These are phyloP conservation scores for Staurois parvus DNA, from an alignment of 2,797 vertebrate genomes.

Conservation along the genomic window DNA sequence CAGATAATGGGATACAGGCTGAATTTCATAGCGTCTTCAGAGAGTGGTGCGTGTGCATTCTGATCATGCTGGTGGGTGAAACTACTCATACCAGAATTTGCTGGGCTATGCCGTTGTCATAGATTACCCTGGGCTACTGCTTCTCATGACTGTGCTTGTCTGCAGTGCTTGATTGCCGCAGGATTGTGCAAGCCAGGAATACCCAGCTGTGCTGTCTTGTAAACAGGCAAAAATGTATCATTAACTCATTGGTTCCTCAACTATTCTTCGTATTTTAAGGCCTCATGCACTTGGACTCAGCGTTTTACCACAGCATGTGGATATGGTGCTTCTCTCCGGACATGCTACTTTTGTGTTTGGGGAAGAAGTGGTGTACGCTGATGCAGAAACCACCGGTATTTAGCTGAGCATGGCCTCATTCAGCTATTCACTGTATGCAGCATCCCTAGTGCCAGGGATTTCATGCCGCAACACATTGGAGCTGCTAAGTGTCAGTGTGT, in stretches of 20 bases:
- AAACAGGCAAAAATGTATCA: slow-evolving; percentile 9
- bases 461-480: too few species aligned
- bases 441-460: too few species aligned
- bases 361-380: too few species aligned
- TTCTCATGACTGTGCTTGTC: slow-evolving; percentile 26
- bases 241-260: neutral
- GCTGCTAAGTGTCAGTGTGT: too few species aligned
- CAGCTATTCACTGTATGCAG: too few species aligned
- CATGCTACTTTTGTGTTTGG: too few species aligned
- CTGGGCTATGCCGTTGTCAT: neutral
- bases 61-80: neutral
- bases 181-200: slow-evolving; percentile 11
- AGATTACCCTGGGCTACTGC: neutral
- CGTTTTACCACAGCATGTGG: too few species aligned
- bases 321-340: too few species aligned
- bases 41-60: neutral
- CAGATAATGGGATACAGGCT: neutral
- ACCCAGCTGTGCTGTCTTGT: slow-evolving; percentile 9
- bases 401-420: too few species aligned
- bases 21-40: neutral
- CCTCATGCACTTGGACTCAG: too few species aligned
- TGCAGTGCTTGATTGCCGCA: slow-evolving; percentile 5
- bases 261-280: neutral
- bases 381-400: too few species aligned
- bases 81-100: neutral